These are phyloP conservation scores for Anastrepha ludens DNA, from an alignment of 1,140 invertebrate genomes.

Conservation along the genomic window DNA sequence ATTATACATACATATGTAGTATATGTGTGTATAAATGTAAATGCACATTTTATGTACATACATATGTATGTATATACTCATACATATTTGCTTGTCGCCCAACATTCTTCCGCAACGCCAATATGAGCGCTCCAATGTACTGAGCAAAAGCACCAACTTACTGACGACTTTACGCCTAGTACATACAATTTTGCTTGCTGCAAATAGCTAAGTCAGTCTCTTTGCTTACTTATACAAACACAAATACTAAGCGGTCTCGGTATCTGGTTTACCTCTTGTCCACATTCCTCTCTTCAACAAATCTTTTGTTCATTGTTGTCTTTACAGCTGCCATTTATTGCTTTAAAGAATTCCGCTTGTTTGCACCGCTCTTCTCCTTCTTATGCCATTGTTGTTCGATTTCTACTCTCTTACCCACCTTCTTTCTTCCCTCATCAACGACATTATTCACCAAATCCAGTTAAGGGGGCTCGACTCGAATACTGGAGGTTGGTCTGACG, in stretches of 20 bases:
- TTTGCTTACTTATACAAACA: not conserved
- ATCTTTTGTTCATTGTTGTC: not conserved
- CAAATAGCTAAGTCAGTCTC: not conserved
- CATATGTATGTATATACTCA: not conserved
- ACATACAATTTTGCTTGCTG: not conserved
- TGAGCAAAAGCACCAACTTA: not conserved
- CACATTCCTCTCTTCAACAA: not conserved
- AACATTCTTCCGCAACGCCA: not conserved
- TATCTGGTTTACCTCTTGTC: not conserved
- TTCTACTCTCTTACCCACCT: not conserved
- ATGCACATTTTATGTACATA: not conserved
- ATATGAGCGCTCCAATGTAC: not conserved
- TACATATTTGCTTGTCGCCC: not conserved
- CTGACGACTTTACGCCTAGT: not conserved
- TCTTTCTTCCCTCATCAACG: not conserved
- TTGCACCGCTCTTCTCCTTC: constrained; percentile 3
- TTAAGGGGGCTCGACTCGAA: constrained; percentile 46
- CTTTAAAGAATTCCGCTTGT: not conserved
- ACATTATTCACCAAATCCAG: constrained; percentile 21
- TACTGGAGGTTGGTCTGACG: constrained; percentile 50
- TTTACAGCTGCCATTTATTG: constrained; percentile 37
- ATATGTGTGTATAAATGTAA: not conserved
- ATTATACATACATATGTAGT: too few relatives aligned
- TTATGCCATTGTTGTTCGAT: constrained; percentile 7
- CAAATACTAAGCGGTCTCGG: not conserved